Evolutionary conservation across 2,113 vertebrate species (phyloP).

Genomic region (Otus sunia): DNA sequence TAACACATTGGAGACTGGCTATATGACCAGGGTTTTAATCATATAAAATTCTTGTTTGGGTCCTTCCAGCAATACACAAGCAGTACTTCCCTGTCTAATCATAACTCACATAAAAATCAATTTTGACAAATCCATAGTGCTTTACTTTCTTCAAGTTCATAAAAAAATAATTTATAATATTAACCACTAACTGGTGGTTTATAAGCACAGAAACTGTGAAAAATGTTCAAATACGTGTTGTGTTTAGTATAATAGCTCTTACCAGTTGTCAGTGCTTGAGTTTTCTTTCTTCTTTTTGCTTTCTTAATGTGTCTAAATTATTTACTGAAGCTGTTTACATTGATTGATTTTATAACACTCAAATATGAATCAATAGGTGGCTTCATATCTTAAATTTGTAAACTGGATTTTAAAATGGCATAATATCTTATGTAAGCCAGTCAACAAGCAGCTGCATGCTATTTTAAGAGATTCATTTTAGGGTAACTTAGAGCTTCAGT

Average conservation of each 20-base stretch:
- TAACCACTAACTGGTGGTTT: neutral
- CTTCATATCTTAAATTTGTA: neutral
- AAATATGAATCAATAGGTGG: neutral
- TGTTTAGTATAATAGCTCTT: neutral
- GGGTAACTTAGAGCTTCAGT: neutral
- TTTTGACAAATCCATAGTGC: neutral
- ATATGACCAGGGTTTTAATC: slow-evolving; percentile 50
- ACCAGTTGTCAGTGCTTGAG: neutral
- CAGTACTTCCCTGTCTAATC: slow-evolving; percentile 37
- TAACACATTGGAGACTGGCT: neutral
- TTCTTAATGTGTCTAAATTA: neutral
- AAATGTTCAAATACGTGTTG: neutral
- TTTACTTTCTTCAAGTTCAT: neutral
- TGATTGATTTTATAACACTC: slow-evolving; percentile 1
- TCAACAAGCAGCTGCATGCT: neutral
- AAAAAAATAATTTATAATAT: slow-evolving; percentile 14
- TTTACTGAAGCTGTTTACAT: neutral
- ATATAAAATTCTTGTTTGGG: neutral
- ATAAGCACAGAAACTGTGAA: neutral
- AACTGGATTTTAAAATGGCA: neutral
- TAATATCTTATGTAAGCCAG: neutral
- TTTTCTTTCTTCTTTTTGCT: neutral
- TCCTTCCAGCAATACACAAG: slow-evolving; percentile 25
- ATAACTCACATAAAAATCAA: slow-evolving; percentile 47
- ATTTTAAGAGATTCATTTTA: neutral